Evolutionary conservation across 2,888 invertebrate species (phyloP).

Genomic region (Plagodis dolabraria): DNA sequence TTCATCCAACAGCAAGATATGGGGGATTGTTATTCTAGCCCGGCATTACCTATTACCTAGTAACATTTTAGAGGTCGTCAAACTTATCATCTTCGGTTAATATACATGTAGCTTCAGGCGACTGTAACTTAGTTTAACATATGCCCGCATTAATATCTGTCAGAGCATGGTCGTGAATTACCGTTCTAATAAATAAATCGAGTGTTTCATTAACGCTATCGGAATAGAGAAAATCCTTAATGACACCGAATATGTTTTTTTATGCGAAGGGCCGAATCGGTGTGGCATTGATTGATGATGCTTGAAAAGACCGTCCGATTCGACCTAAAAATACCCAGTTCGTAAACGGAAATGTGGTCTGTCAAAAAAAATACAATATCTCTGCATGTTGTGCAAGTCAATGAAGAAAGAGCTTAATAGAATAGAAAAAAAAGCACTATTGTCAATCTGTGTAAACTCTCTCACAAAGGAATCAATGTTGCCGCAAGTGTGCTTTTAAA

Average conservation of each 20-base stretch:
- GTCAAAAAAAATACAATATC: slow-evolving; percentile 41
- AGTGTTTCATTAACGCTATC: slow-evolving; percentile 32
- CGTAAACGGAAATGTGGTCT: slow-evolving; percentile 36
- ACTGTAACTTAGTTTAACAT: slow-evolving; percentile 30
- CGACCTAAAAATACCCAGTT: slow-evolving; percentile 47
- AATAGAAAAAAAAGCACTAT: slow-evolving; percentile 45
- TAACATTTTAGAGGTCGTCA: slow-evolving; percentile 4
- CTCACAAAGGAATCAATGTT: slow-evolving; percentile 46
- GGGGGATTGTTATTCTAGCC: neutral
- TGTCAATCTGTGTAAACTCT: slow-evolving; percentile 51
- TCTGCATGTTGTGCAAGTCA: slow-evolving; percentile 44
- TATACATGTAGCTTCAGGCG: slow-evolving; percentile 30
- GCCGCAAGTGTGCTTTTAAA: slow-evolving; percentile 26
- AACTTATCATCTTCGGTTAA: slow-evolving; percentile 30
- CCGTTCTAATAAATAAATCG: slow-evolving; percentile 30
- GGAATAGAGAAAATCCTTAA: slow-evolving; percentile 58
- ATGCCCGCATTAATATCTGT: slow-evolving; percentile 28
- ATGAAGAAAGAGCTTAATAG: slow-evolving; percentile 37
- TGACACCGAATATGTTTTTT: slow-evolving; percentile 59
- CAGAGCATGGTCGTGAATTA: slow-evolving; percentile 26
- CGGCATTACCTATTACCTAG: neutral
- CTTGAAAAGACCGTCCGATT: slow-evolving; percentile 48
- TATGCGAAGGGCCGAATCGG: slow-evolving; percentile 54
- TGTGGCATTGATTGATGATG: slow-evolving; percentile 68
- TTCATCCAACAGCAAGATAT: too few relatives aligned